These are phyloP conservation scores for Eudasyphora cyanicolor DNA, from an alignment of 2,888 invertebrate genomes.

Conservation along the genomic window DNA sequence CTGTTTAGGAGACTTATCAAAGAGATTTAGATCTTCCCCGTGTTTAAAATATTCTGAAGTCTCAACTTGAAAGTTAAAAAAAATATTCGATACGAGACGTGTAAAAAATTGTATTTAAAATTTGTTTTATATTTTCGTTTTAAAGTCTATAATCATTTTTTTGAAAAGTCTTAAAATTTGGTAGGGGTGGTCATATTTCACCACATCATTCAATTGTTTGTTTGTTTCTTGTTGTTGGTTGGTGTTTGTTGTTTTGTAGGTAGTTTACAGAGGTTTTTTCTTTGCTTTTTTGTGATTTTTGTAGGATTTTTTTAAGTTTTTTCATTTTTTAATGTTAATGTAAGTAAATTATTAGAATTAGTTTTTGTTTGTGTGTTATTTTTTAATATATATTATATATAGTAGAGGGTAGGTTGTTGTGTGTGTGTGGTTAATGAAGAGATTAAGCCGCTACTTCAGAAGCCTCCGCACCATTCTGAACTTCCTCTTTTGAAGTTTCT, in stretches of 20 bases:
- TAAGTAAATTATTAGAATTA: conserved; percentile 66
- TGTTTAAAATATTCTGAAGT: neutral
- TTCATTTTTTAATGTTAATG: conserved; percentile 58
- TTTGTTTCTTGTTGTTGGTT: conserved; percentile 20
- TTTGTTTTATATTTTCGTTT: conserved; percentile 10
- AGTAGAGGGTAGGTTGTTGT: conserved; percentile 65
- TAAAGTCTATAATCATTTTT: conserved; percentile 17
- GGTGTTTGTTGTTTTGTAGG: conserved; percentile 55
- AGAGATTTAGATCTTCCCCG: neutral
- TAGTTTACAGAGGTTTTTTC: conserved; percentile 62
- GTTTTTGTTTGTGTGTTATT: conserved; percentile 63
- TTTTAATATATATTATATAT: conserved; percentile 64
- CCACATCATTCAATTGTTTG: conserved; percentile 41
- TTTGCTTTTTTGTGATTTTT: conserved; percentile 56
- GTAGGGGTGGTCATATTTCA: conserved; percentile 6
- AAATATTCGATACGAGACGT: neutral
- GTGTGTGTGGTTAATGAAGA: conserved; percentile 55
- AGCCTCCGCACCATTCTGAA: conserved; percentile 79
- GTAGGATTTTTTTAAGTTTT: conserved; percentile 54
- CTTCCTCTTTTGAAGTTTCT: conserved; percentile 78
- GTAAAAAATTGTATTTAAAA: conserved; percentile 23
- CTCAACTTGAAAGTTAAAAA: neutral
- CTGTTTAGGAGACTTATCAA: too few relatives aligned
- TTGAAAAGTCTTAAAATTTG: conserved; percentile 29
- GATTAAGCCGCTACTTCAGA: conserved; percentile 80